Base-by-base conservation (phyloP, 2,113 vertebrate genomes). In the Empidonax alnorum region DNA sequence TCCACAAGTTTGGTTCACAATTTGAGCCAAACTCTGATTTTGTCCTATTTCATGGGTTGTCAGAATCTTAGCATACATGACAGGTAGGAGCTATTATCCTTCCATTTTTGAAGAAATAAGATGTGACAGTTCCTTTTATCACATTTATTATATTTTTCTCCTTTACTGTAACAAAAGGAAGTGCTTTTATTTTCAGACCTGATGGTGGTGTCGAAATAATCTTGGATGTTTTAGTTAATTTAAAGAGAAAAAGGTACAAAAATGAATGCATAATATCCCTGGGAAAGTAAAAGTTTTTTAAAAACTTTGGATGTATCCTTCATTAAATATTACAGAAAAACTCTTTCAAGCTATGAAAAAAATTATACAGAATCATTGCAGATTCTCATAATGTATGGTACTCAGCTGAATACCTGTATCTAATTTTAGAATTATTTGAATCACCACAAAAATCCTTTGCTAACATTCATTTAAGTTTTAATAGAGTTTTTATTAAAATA, bases 401-500 rank as follows among this genome's bases (percentile, higher is more conserved):
- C n/a, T 84, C 16, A 33, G 71, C 31, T 65, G 47, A 35, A 68
- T 74, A 90, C 23, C 42, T 73, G 19, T 59, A 67, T 59, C 63
- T 80, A 96, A 88, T 85, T 91, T 96, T 86, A 93, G 95, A 93
- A 74, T 80, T 52, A 88, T 71, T 77, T 85, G 46, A 86, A 66
- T 83, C 42, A 52, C 37, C 30, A 31, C n/a, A 91, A 87, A 84
- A 96, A 93, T 86, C 35, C 73, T 80, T 93, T 80, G 15, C 55
- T 77, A 95, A 67, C 42, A 94, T 55, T 91, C 21, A 95, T 85
- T 77, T 91, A 83, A 67, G 52, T 6, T 94, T 95, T 85, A 84
- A 85, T 68, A 85, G 91, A 55, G 23, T 87, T 96, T 93, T 94
- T 85, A 93, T 86, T 93, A 61, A 85, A 96, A 93, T 66, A 88